A percentile compares a stretch with the other conserved stretches of the same genome.
These are phyloP conservation scores for Picus viridis DNA, from an alignment of 2,797 vertebrate species.

Conservation along the genomic window DNA sequence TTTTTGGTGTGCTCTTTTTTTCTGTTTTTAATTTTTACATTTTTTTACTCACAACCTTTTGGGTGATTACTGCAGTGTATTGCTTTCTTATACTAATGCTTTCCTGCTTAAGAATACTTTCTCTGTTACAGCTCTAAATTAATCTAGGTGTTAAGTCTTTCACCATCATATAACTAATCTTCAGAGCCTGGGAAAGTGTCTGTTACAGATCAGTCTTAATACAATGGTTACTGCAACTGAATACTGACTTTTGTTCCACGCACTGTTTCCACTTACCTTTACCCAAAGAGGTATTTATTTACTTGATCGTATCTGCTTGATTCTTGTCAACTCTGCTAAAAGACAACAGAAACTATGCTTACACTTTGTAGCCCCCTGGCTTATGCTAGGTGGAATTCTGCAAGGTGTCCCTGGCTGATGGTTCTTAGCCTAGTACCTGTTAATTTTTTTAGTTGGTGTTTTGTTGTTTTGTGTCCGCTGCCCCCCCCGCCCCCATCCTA, in stretches of 20 bases:
- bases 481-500: too few relatives aligned
- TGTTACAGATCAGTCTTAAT: background rate
- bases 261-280: conserved; percentile 8
- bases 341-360: background rate
- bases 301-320: conserved; percentile 1
- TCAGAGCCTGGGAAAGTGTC: conserved; percentile 44
- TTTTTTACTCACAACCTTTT: background rate
- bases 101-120: background rate
- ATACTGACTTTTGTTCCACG: background rate
- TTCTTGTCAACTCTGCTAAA: conserved; percentile 21
- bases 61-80: background rate
- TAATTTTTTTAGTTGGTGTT: background rate
- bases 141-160: conserved; percentile 2
- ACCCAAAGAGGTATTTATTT: conserved; percentile 2
- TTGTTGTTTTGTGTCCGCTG: background rate
- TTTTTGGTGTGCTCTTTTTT: background rate
- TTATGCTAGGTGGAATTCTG: background rate
- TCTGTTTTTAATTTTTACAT: background rate
- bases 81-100: background rate
- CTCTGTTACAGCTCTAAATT: background rate
- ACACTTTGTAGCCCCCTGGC: background rate
- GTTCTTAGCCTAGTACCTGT: background rate
- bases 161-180: background rate
- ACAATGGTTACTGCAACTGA: conserved; percentile 7
- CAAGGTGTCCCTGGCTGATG: background rate